Evolutionary conservation across 1,140 invertebrate genomes (phyloP), one percentile per base, ranked within the genome.

Genomic region (Nymphalis io): DNA sequence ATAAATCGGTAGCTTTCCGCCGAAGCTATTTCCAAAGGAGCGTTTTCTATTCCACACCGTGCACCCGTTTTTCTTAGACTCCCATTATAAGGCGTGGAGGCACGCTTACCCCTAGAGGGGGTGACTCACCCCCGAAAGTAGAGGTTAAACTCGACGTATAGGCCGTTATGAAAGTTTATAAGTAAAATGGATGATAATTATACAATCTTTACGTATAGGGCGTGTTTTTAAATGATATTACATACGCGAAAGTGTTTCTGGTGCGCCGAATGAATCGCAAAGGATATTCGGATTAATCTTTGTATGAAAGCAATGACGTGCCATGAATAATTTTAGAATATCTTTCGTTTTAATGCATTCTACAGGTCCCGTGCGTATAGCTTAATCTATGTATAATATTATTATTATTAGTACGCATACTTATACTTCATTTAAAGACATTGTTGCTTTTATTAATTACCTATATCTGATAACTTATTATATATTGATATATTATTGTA

Each of bases 101-200:
- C 73, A 74, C 69, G 69, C 62, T 70, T 68, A 62, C 64, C 72
- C 78, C 76, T 73, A 71, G 64, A 42, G 60, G 67, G 73, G 76
- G 74, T 42, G 62, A 63, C 75, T 74, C 73, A 74, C 72, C 72
- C 83, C 85, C 83, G 75, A 88, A 89, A 88, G 86, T 88, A 88
- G 86, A 88, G 88, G 87, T 88, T 90, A 88, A 90, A n/a, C 84
- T 86, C 89, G 89, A 91, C 89, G 88, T 91, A 91, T 91, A 89
- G 89, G 86, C 87, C 88, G 82, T 91, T 91, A 86, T 88, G 84
- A 90, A 91, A 91, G 87, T 91, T 90, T 91, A 91, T 91, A 91
- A 91, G 89, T 88, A 86, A 86, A 89, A 91, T 84, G 87, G 87
- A 91, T 91, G 88, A 90, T 91, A 91, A 91, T 91, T 91, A 90